phyloP scores from a whole-genome alignment of 2,797 vertebrate genomes.

The Vipera ursinii region DNA sequence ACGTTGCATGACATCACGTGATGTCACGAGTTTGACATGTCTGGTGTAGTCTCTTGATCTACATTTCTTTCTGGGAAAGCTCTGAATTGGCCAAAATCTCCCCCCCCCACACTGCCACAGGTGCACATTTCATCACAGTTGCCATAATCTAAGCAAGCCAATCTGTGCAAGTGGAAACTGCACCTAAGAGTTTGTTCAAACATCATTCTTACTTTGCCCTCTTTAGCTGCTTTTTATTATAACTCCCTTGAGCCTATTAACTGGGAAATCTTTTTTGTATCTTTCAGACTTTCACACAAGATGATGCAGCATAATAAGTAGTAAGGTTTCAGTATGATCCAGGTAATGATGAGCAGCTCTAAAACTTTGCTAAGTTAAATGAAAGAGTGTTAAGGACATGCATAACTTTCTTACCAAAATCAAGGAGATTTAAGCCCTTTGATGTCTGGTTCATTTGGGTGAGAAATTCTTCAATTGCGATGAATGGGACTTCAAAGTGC shows the following conservation, averaged over 20 bases:
- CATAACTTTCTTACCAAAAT: neutral
- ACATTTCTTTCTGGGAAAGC: neutral
- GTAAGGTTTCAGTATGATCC: neutral
- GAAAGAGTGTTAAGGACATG: neutral
- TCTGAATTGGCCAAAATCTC: neutral
- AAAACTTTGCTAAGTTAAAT: neutral
- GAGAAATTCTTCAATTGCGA: neutral
- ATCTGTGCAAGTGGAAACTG: neutral
- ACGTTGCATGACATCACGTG: no score
- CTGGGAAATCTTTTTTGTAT: neutral
- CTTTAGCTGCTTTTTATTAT: neutral
- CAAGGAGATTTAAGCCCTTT: neutral
- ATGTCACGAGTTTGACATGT: neutral
- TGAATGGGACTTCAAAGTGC: neutral
- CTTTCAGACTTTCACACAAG: neutral
- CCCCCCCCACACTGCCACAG: neutral
- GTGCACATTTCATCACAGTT: neutral
- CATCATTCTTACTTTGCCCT: neutral
- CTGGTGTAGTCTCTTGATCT: neutral
- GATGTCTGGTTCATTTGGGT: neutral
- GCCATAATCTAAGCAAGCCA: neutral
- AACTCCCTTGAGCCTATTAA: neutral
- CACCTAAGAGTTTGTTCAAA: neutral
- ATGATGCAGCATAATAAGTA: neutral
- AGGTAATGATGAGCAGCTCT: neutral